phyloP scores from a whole-genome alignment of 1,140 invertebrate genomes.

The Hyphantria cunea region DNA sequence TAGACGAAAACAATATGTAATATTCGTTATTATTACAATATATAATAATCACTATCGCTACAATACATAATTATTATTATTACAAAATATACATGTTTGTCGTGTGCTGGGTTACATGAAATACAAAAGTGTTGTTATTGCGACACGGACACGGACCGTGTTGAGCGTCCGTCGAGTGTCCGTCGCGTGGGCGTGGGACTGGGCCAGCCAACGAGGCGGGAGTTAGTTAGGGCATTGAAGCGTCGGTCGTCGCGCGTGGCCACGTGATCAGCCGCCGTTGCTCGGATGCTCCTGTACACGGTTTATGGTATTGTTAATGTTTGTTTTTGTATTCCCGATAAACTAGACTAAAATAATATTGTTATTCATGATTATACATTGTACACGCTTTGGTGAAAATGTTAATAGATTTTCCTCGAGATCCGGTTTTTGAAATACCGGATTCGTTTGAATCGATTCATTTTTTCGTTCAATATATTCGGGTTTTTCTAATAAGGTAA shows the following conservation, averaged over 20 bases:
- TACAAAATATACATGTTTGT: conserved; percentile 58
- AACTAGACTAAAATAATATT: no score
- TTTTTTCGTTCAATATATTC: no score
- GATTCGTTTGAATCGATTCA: no score
- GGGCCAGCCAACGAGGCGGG: conserved; percentile 8
- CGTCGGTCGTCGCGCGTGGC: conserved; percentile 9
- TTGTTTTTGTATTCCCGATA: not conserved
- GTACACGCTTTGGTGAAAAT: no score
- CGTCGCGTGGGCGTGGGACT: not conserved
- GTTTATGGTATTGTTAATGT: not conserved
- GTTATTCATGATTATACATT: no score
- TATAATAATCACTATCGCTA: no score
- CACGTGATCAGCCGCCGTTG: conserved; percentile 61
- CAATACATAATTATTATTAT: conserved; percentile 28
- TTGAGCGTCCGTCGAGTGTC: not conserved
- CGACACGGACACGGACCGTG: not conserved
- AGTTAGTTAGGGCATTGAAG: conserved; percentile 12
- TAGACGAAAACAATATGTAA: conserved; percentile 24
- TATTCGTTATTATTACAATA: conserved; percentile 32
- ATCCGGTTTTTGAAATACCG: no score
- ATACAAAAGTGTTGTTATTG: conserved; percentile 13
- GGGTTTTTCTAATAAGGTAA: no score
- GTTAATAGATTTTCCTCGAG: no score
- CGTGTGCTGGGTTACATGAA: conserved; percentile 10
- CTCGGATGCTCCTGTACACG: conserved; percentile 62